Percentiles rank a stretch among this genome's conserved stretches.
Evolutionary conservation across 2,888 invertebrate genomes (phyloP).

Genomic region (Ichneumoninae sp.): DNA sequence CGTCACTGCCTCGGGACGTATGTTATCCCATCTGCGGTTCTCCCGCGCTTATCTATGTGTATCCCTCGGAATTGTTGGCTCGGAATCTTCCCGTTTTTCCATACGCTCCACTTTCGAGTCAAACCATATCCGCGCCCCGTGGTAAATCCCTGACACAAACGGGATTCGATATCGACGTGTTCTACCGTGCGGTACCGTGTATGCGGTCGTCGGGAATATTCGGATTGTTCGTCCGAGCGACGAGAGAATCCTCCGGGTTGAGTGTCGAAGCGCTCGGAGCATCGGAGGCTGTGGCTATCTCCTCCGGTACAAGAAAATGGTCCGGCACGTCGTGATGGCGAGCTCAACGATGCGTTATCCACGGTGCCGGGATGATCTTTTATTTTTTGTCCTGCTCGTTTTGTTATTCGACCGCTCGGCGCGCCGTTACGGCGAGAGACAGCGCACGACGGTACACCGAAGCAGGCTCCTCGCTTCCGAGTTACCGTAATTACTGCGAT

Average conservation of each 20-base stretch:
- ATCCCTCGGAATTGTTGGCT: slow-evolving; percentile 7
- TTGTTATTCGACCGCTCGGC: background rate
- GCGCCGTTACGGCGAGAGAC: background rate
- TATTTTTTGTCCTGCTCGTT: background rate
- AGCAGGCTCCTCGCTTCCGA: background rate
- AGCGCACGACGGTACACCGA: background rate
- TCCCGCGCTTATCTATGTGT: background rate
- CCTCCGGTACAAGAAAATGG: background rate
- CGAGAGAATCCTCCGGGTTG: background rate
- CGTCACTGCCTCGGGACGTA: background rate
- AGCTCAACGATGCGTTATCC: background rate
- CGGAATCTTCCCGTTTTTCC: background rate
- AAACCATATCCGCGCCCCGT: background rate
- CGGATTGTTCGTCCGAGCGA: background rate
- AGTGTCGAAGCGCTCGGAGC: background rate
- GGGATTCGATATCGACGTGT: slow-evolving; percentile 6
- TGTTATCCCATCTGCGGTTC: background rate
- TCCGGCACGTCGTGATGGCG: background rate
- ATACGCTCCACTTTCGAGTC: background rate
- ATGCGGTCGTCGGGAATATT: slow-evolving; percentile 1
- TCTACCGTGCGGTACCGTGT: background rate
- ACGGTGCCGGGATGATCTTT: background rate
- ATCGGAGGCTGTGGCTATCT: background rate
- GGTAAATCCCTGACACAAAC: slow-evolving; percentile 10
- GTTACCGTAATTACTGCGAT: background rate